These are phyloP conservation scores for Leptoteleia sp. DNA, from an alignment of 1,140 invertebrate genomes.

Conservation along the genomic window DNA sequence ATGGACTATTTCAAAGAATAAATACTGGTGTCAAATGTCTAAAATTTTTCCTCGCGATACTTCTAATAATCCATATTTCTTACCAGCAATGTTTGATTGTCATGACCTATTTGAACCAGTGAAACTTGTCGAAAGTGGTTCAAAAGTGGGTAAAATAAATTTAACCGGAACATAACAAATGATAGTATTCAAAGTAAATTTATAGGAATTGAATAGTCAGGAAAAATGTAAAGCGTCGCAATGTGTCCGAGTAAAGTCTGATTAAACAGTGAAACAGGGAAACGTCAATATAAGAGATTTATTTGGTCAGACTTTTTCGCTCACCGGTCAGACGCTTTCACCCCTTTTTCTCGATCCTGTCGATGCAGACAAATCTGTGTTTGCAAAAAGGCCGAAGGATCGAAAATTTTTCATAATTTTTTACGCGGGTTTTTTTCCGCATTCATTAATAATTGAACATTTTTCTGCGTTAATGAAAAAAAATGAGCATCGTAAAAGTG, in stretches of 20 bases:
- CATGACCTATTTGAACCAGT: too few relatives aligned
- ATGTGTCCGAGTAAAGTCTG: slow-evolving; percentile 55
- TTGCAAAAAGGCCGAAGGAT: slow-evolving; percentile 34
- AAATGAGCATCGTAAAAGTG: too few relatives aligned
- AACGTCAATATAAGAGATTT: slow-evolving; percentile 57
- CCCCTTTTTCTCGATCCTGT: slow-evolving; percentile 20
- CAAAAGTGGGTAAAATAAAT: too few relatives aligned
- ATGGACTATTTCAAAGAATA: too few relatives aligned
- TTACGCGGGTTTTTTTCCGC: slow-evolving; percentile 2
- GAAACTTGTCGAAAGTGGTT: too few relatives aligned
- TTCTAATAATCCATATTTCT: too few relatives aligned
- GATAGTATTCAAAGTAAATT: too few relatives aligned
- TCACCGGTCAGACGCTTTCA: slow-evolving; percentile 37
- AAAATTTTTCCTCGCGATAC: too few relatives aligned
- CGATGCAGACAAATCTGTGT: slow-evolving; percentile 48
- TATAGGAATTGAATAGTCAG: slow-evolving; percentile 9
- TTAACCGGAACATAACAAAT: too few relatives aligned
- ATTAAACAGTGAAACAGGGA: slow-evolving; percentile 57
- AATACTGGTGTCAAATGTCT: too few relatives aligned
- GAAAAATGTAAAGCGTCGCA: slow-evolving; percentile 34
- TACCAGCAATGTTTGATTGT: too few relatives aligned
- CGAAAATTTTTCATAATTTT: slow-evolving; percentile 31
- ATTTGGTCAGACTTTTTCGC: slow-evolving; percentile 54
- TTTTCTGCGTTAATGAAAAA: too few relatives aligned
- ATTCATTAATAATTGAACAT: neutral